Conservation (phyloP, 2,113 vertebrate species). For the Mohoua ochrocephala region DNA sequence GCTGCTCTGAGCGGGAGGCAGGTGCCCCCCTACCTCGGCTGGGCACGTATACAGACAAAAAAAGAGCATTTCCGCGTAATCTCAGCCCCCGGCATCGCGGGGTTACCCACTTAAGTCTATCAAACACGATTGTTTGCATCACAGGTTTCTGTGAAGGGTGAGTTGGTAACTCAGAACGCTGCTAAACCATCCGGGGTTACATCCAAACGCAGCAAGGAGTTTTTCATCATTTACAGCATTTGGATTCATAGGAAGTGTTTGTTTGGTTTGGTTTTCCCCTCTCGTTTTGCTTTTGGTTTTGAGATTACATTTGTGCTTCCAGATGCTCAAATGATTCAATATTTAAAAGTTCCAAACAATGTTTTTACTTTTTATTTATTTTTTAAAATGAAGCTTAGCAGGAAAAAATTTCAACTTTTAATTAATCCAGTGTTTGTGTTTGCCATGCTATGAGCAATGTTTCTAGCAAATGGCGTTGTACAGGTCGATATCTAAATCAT, state of each 20-base stretch:
- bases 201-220: not conserved
- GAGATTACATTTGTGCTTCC: not conserved
- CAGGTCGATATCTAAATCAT: not conserved
- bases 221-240: not conserved
- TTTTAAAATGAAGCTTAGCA: not conserved
- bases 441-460: not conserved
- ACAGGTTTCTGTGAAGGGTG: not conserved
- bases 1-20: too few species aligned
- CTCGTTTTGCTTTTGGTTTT: not conserved
- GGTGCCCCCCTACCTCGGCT: not conserved
- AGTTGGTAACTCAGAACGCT: not conserved
- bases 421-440: not conserved
- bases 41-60: rapidly evolving
- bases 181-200: rapidly evolving
- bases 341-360: not conserved
- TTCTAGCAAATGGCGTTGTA: not conserved
- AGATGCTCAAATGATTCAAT: not conserved
- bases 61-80: not conserved
- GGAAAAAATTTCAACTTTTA: not conserved
- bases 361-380: not conserved
- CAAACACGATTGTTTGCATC: rapidly evolving
- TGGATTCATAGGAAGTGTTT: not conserved
- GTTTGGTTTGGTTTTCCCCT: not conserved
- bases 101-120: rapidly evolving
- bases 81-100: not conserved